Conservation (phyloP, 2,888 invertebrate species). For the Liodrosophila aerea region DNA sequence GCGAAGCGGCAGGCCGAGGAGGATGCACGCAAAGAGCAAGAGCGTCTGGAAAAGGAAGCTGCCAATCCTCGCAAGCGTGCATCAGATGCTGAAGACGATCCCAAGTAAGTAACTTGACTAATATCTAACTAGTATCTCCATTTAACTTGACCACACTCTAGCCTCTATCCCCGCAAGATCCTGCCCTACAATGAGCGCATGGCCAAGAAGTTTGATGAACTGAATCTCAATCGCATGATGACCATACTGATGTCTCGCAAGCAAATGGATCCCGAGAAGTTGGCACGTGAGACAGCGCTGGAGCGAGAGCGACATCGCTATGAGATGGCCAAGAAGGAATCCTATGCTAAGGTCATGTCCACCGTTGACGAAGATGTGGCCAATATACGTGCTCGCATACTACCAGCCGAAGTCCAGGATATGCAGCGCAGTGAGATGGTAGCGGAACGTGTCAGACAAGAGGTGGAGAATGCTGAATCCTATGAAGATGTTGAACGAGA, state of each 20-base stretch:
- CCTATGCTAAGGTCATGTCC: conserved; percentile 63
- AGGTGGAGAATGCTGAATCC: conserved; percentile 52
- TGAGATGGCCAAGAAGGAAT: conserved; percentile 80
- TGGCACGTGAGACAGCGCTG: conserved; percentile 85
- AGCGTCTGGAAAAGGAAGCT: conserved; percentile 77
- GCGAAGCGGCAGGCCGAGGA: conserved; percentile 80
- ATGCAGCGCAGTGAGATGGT: conserved; percentile 79
- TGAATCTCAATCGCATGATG: conserved; percentile 86
- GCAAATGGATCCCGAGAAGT: conserved; percentile 79
- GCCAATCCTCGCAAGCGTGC: conserved; percentile 54
- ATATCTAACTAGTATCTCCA: neutral
- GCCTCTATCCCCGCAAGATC: neutral
- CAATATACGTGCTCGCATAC: conserved; percentile 78
- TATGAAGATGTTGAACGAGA: conserved; percentile 60
- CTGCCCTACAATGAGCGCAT: conserved; percentile 71
- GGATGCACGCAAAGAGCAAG: conserved; percentile 84
- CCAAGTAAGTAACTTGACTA: conserved; percentile 36
- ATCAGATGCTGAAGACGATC: conserved; percentile 57
- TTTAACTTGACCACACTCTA: too few relatives aligned
- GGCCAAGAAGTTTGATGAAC: conserved; percentile 84
- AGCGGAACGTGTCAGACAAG: conserved; percentile 56
- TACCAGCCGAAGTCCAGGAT: conserved; percentile 83
- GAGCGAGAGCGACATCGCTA: conserved; percentile 86
- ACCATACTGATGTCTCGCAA: conserved; percentile 81
- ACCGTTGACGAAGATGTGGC: conserved; percentile 77